Evolutionary conservation across 64 coral and sea anemone species (phyloP).

Genomic region (Dendronephthya gigantea): DNA sequence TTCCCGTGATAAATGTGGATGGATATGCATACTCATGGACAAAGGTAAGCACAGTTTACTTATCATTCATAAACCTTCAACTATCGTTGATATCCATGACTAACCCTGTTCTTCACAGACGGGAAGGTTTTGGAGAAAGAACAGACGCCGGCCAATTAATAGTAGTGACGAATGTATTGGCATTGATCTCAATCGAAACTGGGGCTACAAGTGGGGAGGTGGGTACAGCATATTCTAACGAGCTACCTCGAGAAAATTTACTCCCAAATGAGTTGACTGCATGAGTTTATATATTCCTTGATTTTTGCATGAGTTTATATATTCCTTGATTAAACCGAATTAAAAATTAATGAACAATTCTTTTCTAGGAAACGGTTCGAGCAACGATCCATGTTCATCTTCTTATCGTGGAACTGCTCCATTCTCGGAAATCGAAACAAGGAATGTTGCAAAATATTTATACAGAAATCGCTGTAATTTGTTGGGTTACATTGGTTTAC

Average conservation of each 20-base stretch:
- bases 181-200: slow-evolving; percentile 3
- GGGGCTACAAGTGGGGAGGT: slow-evolving; percentile 11
- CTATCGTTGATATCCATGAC: not conserved
- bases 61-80: not conserved
- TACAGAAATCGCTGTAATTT: not conserved
- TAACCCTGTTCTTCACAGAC: not conserved
- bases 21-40: not conserved
- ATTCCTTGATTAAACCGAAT: not conserved
- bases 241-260: not conserved
- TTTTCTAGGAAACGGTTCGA: not conserved
- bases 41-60: not conserved
- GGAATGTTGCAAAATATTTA: not conserved
- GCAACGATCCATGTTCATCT: not conserved
- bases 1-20: not conserved
- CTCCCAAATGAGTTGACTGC: too few species aligned
- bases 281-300: too few species aligned
- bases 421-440: slow-evolving; percentile 5
- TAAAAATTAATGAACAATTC: not conserved
- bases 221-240: not conserved
- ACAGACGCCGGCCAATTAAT: not conserved
- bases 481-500: not conserved
- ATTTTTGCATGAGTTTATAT: too few species aligned
- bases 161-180: not conserved
- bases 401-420: not conserved
- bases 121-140: slow-evolving; percentile 7